Percentiles rank a stretch among this genome's conserved stretches.
Evolutionary conservation across 2,888 invertebrate species (phyloP).

Genomic region (Stenurella melanura): DNA sequence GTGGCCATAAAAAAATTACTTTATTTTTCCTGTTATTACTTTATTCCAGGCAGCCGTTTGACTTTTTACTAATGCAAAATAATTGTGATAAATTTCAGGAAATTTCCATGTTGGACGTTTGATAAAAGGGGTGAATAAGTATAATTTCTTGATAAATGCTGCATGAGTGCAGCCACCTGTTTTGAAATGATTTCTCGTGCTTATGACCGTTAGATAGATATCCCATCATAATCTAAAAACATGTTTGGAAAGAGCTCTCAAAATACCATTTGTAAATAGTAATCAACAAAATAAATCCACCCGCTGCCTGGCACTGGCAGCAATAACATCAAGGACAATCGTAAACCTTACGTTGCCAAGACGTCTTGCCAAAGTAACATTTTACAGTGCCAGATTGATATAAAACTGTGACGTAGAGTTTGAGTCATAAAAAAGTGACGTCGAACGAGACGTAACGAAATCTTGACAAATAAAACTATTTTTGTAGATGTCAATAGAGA

Average conservation of each 20-base stretch:
- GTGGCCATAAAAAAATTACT: no score
- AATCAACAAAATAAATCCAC: not conserved
- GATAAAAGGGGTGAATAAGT: no score
- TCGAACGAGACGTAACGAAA: not conserved
- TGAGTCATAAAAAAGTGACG: constrained; percentile 7
- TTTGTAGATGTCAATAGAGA: not conserved
- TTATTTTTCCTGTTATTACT: no score
- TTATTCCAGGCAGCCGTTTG: no score
- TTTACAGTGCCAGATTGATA: not conserved
- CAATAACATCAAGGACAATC: not conserved
- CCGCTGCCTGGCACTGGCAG: not conserved
- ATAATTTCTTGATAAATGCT: no score
- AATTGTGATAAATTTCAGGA: no score
- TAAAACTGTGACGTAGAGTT: not conserved
- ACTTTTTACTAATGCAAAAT: no score
- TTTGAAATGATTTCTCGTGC: no score
- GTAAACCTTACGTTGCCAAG: not conserved
- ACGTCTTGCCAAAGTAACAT: not conserved
- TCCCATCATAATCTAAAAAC: no score
- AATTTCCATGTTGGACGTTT: no score
- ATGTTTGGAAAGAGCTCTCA: not conserved
- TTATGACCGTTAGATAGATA: no score
- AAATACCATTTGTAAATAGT: not conserved
- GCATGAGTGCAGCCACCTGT: no score
- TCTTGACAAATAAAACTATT: not conserved